These are phyloP conservation scores for Spinus olivaceus DNA, from an alignment of 2,797 vertebrate species.

Conservation along the genomic window DNA sequence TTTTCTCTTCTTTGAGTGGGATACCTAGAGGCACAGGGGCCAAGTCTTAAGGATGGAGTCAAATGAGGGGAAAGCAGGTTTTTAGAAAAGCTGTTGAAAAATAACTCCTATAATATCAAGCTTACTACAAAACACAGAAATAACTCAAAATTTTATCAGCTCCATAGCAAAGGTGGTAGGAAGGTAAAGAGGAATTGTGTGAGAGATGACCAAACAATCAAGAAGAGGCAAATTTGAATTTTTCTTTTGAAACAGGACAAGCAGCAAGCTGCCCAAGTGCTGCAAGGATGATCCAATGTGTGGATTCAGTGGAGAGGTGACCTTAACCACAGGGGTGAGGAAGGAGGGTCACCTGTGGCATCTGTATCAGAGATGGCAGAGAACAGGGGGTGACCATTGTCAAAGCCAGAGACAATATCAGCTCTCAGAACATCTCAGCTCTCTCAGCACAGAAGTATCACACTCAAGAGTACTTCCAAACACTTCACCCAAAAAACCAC, in stretches of 20 bases:
- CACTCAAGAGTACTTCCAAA: background rate
- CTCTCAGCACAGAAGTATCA: background rate
- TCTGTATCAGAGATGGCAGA: background rate
- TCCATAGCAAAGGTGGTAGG: background rate
- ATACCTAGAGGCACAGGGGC: background rate
- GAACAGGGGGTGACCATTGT: background rate
- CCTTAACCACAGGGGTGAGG: background rate
- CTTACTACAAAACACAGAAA: background rate
- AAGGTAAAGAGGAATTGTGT: background rate
- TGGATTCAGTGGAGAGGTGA: background rate
- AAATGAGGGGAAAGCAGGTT: background rate
- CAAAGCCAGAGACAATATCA: background rate
- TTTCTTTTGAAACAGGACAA: background rate
- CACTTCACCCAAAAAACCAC: background rate
- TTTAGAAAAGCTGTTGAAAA: background rate
- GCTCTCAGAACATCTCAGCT: background rate
- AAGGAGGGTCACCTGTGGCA: background rate
- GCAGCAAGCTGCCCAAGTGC: background rate
- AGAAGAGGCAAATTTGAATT: background rate
- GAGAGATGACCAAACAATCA: background rate
- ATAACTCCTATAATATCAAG: background rate
- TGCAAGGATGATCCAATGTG: background rate
- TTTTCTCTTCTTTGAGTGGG: background rate
- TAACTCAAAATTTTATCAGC: background rate
- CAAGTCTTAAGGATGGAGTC: background rate